Percentiles rank a stretch among this genome's conserved stretches.
Evolutionary conservation across 2,888 invertebrate genomes (phyloP).

Genomic region (Diloba caeruleocephala): DNA sequence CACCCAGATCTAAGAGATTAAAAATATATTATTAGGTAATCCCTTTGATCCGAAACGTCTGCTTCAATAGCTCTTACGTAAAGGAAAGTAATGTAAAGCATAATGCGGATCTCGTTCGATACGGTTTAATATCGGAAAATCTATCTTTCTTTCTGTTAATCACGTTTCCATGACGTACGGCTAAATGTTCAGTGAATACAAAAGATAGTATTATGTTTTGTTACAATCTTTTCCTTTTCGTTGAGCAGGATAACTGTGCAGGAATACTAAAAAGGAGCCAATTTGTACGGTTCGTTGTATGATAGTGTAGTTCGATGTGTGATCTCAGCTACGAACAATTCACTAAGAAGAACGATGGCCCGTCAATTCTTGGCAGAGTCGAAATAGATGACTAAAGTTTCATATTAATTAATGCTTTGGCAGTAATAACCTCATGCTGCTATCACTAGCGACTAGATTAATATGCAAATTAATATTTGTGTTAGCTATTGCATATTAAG

Average conservation of each 20-base stretch:
- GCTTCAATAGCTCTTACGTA: conserved; percentile 40
- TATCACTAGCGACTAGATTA: neutral
- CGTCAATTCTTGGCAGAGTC: no score
- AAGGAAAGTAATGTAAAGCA: conserved; percentile 41
- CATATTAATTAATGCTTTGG: no score
- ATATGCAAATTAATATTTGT: no score
- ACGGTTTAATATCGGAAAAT: conserved; percentile 46
- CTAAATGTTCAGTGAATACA: conserved; percentile 37
- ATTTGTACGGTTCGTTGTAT: neutral
- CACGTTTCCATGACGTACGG: conserved; percentile 34
- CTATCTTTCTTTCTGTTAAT: conserved; percentile 44
- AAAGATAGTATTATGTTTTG: conserved; percentile 38
- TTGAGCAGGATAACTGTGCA: conserved; percentile 11
- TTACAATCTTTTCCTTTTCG: conserved; percentile 21
- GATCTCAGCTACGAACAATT: no score
- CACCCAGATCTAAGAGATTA: conserved; percentile 54
- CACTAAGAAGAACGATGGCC: no score
- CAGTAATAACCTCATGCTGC: conserved; percentile 9
- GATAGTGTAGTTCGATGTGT: no score
- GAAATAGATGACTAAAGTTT: no score
- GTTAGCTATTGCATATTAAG: no score
- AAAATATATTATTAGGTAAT: conserved; percentile 53
- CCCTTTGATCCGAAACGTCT: conserved; percentile 49
- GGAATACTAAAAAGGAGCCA: conserved; percentile 8
- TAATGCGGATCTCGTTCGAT: conserved; percentile 37